Evolutionary conservation across 1,140 invertebrate genomes (phyloP), one percentile per base, ranked within the genome.

Genomic region (Heliconius nattereri): DNA sequence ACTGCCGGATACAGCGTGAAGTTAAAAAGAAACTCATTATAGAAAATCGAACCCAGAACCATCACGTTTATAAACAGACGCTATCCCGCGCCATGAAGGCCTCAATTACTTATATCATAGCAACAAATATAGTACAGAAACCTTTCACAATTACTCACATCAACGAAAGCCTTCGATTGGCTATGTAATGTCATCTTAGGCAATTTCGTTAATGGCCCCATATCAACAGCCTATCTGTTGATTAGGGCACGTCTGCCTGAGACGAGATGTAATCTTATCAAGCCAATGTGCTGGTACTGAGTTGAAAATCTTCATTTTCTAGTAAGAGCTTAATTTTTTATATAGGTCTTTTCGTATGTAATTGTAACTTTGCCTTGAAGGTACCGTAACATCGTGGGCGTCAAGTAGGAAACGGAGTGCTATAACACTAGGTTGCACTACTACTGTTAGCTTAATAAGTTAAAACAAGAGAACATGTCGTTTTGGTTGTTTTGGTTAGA

Each of bases 181-280:
- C 40, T 72, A 70, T 23, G 70, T 78, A 72, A 78, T 49, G 70
- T 82, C 77, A 54, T 70, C 71, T 49, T n/a, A 70, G 75, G 81
- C 78, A 82, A 82, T 82, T 82, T 77, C 75, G 72, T 82, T 79
- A 82, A 82, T 82, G 81, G 78, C 60, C 54, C 66, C 72, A 77
- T 82, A 82, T 82, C 81, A 82, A 75, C 35, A 77, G 35, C 77
- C 81, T 23, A 81, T 73, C 52, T 66, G 54, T 35, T 82, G 81
- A 82, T 82, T 82, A 79, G 81, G 71, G 75, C 81, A 82, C 81
- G 81, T 82, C 78, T 76, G 54, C 73, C 49, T 70, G 57, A 71
- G n/a, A 60, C n/a, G 75, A 76, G 26, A 26, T 45, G 73, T 26
- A 66, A 66, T 66, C 60, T 66, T 26, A 66, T 29, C 60, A 66